Conservation (phyloP, 2,113 vertebrate genomes). For the Odontesthes bonariensis region DNA sequence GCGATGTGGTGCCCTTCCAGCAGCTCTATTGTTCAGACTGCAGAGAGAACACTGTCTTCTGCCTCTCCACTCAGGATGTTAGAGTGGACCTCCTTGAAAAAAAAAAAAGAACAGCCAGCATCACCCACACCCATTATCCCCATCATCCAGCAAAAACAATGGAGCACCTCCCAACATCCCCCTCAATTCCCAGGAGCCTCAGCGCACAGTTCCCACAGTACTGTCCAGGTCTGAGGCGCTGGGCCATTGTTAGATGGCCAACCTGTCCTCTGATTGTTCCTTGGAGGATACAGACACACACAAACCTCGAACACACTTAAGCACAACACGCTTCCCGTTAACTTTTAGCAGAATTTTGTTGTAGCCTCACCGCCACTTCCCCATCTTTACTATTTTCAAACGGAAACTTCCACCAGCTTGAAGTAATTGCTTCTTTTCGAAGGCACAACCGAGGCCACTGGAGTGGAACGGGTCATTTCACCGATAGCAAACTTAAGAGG, state of each 20-base stretch:
- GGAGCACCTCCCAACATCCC: slow-evolving; percentile 46
- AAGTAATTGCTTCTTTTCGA: slow-evolving; percentile 42
- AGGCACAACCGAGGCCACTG: slow-evolving; percentile 22
- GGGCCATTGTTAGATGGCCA: slow-evolving; percentile 61
- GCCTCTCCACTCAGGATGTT: slow-evolving; percentile 73
- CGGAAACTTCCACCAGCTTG: slow-evolving; percentile 60
- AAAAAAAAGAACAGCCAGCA: slow-evolving; percentile 44
- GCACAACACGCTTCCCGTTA: slow-evolving; percentile 19
- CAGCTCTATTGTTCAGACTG: slow-evolving; percentile 73
- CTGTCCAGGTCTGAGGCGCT: slow-evolving; percentile 48
- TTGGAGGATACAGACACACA: slow-evolving; percentile 31
- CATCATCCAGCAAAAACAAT: slow-evolving; percentile 72
- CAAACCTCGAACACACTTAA: slow-evolving; percentile 23
- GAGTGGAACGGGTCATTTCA: slow-evolving; percentile 37
- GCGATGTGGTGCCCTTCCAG: slow-evolving; percentile 54
- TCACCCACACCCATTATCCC: slow-evolving; percentile 64
- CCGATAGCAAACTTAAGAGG: slow-evolving; percentile 45
- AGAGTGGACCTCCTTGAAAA: slow-evolving; percentile 49
- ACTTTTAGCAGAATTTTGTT: slow-evolving; percentile 6
- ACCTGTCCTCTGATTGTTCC: slow-evolving; percentile 67
- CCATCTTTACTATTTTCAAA: slow-evolving; percentile 24
- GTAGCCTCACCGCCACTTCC: slow-evolving; percentile 19
- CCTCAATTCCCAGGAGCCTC: slow-evolving; percentile 66
- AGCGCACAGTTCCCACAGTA: slow-evolving; percentile 70
- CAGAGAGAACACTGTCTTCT: slow-evolving; percentile 60